Conservation (phyloP, 2,888 invertebrate genomes). For the Idaea straminata region DNA sequence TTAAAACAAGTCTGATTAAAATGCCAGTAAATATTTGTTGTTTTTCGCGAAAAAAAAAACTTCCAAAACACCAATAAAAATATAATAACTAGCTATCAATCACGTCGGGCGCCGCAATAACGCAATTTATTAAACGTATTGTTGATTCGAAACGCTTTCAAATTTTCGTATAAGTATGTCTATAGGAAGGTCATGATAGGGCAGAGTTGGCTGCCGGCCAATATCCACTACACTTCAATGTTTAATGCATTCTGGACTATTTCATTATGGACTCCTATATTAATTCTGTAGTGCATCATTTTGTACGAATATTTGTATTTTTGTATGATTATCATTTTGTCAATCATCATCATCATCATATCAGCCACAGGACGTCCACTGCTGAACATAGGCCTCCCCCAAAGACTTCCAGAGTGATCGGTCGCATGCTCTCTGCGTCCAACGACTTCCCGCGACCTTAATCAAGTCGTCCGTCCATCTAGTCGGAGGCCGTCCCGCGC, state of each 20-base stretch:
- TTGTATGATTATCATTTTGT: background rate
- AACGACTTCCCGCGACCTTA: too few relatives aligned
- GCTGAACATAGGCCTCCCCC: too few relatives aligned
- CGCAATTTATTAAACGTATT: constrained; percentile 37
- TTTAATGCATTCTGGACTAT: constrained; percentile 49
- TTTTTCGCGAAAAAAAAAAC: constrained; percentile 9
- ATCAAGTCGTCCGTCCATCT: too few relatives aligned
- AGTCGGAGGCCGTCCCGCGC: too few relatives aligned
- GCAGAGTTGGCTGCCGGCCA: constrained; percentile 46
- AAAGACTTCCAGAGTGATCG: too few relatives aligned
- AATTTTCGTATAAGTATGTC: constrained; percentile 34
- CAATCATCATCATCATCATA: too few relatives aligned
- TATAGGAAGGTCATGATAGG: constrained; percentile 35
- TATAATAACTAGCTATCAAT: constrained; percentile 30
- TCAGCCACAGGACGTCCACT: too few relatives aligned
- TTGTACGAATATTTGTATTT: background rate
- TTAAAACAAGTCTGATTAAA: too few relatives aligned
- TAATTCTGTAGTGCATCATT: background rate
- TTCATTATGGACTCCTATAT: constrained; percentile 37
- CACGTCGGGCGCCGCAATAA: constrained; percentile 28
- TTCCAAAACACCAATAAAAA: constrained; percentile 13
- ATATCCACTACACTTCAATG: constrained; percentile 46
- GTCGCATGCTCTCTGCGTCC: too few relatives aligned
- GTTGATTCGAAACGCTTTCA: constrained; percentile 52
- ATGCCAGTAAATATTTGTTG: too few relatives aligned